A percentile compares a stretch with the other conserved stretches of the same genome.
These are phyloP conservation scores for Epinotia demarniana DNA, from an alignment of 2,888 invertebrate genomes.

Conservation along the genomic window DNA sequence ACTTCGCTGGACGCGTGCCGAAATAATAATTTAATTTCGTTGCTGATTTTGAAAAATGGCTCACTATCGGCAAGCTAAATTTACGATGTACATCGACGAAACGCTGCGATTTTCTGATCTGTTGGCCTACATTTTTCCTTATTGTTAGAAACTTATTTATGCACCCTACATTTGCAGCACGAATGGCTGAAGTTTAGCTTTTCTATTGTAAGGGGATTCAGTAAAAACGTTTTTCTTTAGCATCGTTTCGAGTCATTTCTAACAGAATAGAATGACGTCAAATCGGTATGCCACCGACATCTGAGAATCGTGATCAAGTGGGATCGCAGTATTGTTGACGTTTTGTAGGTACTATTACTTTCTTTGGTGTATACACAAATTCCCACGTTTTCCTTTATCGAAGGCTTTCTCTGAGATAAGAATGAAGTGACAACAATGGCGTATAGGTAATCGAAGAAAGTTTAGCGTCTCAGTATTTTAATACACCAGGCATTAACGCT, in stretches of 20 bases:
- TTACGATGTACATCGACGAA: neutral
- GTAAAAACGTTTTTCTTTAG: slow-evolving; percentile 30
- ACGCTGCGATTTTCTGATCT: neutral
- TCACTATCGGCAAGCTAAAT: neutral
- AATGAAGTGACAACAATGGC: slow-evolving; percentile 70
- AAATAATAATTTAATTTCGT: slow-evolving; percentile 23
- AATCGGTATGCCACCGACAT: slow-evolving; percentile 62
- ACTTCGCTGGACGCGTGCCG: slow-evolving; percentile 44
- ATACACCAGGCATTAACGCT: slow-evolving; percentile 38
- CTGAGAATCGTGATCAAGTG: slow-evolving; percentile 67
- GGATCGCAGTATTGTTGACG: slow-evolving; percentile 62
- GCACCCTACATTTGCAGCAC: slow-evolving; percentile 31
- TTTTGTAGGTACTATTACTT: slow-evolving; percentile 66
- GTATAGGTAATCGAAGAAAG: slow-evolving; percentile 69
- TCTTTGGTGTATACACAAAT: slow-evolving; percentile 61
- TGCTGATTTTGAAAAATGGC: neutral
- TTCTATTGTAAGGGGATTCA: slow-evolving; percentile 15
- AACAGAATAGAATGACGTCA: slow-evolving; percentile 46
- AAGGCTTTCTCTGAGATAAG: slow-evolving; percentile 77
- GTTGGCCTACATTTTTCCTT: slow-evolving; percentile 18
- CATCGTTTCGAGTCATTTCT: slow-evolving; percentile 21
- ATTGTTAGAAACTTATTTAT: slow-evolving; percentile 29
- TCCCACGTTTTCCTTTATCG: slow-evolving; percentile 82
- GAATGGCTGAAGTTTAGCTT: slow-evolving; percentile 22
- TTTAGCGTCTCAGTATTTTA: slow-evolving; percentile 49